Conservation (phyloP, 2,113 vertebrate species). For the Micronycteris hirsuta region DNA sequence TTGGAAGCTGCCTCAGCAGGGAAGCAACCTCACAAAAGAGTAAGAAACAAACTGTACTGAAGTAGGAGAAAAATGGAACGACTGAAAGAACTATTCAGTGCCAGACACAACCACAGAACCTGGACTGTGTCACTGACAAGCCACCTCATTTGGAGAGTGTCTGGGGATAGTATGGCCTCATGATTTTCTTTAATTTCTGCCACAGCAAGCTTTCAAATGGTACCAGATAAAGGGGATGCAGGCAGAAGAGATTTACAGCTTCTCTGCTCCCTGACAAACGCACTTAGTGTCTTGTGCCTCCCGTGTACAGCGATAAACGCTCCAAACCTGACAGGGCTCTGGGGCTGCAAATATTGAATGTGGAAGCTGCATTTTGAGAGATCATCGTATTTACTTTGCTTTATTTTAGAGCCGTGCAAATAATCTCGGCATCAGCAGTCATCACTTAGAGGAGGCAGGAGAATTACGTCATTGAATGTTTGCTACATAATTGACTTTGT, state of each 20-base stretch:
- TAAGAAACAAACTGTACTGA: constrained; percentile 38
- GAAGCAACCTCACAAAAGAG: neutral
- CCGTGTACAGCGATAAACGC: too few species aligned
- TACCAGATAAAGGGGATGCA: neutral
- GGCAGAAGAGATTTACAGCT: neutral
- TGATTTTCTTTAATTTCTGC: constrained; percentile 7
- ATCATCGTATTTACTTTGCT: constrained; percentile 7
- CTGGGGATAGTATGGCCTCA: neutral
- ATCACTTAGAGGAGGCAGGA: constrained; percentile 48
- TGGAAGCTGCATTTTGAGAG: neutral
- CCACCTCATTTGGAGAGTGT: neutral
- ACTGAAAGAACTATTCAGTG: neutral
- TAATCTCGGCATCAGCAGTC: constrained; percentile 63
- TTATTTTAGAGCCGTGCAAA: constrained; percentile 70
- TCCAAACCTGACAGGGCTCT: neutral
- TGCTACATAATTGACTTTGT: constrained; percentile 75
- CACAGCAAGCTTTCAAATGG: neutral
- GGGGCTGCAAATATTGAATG: neutral
- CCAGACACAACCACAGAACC: neutral
- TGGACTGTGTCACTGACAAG: neutral
- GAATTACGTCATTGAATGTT: constrained; percentile 60
- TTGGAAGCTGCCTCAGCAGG: constrained; percentile 46
- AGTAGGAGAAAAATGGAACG: neutral
- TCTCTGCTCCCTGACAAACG: neutral
- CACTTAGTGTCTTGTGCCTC: neutral